Conservation (phyloP, 2,888 invertebrate species). For the Polydrusus cervinus region DNA sequence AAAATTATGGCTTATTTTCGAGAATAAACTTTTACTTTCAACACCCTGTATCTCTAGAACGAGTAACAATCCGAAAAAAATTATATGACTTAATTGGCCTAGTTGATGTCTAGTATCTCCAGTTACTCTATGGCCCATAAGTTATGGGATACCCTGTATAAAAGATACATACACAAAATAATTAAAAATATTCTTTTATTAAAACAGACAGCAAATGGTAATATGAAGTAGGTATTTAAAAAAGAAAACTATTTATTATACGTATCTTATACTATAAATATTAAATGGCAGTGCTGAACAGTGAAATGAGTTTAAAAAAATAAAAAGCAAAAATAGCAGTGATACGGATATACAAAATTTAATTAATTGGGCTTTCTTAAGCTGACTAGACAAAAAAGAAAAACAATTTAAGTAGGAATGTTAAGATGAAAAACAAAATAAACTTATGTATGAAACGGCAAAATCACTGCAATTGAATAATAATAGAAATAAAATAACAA, state of each 20-base stretch:
- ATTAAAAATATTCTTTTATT: conserved; percentile 46
- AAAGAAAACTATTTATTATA: conserved; percentile 46
- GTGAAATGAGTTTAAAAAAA: conserved; percentile 55
- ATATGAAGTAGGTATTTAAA: conserved; percentile 47
- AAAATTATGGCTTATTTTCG: too few relatives aligned
- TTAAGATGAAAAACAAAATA: conserved; percentile 39
- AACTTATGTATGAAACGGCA: conserved; percentile 39
- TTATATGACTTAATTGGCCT: too few relatives aligned
- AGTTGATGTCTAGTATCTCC: too few relatives aligned
- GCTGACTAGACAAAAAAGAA: conserved; percentile 63
- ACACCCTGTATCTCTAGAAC: too few relatives aligned
- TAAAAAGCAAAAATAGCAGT: conserved; percentile 36
- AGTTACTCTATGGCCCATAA: too few relatives aligned
- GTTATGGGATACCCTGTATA: too few relatives aligned
- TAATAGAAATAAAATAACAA: neutral
- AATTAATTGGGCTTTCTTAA: conserved; percentile 28
- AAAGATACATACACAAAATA: conserved; percentile 18
- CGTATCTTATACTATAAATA: conserved; percentile 61
- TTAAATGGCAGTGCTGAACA: conserved; percentile 69
- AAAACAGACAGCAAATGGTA: conserved; percentile 51
- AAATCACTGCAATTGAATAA: conserved; percentile 42
- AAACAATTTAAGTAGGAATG: conserved; percentile 53
- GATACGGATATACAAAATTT: conserved; percentile 15
- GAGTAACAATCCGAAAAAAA: too few relatives aligned
- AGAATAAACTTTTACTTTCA: too few relatives aligned